These are phyloP conservation scores for Zygogramma bicolorata DNA, from an alignment of 2,888 invertebrate species.

Conservation along the genomic window DNA sequence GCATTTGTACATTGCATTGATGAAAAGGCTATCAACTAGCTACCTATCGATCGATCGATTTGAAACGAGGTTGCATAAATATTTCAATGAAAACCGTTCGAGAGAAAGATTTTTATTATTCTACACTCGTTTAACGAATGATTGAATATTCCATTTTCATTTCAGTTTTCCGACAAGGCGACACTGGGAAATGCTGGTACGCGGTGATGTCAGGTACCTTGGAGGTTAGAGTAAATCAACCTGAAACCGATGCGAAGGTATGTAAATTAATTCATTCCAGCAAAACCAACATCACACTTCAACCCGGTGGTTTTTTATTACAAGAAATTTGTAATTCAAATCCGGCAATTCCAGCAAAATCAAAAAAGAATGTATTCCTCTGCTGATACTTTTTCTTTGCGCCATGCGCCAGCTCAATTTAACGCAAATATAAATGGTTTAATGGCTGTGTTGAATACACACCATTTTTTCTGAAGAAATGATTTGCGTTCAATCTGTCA, in stretches of 20 bases:
- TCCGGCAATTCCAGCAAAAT: too few relatives aligned
- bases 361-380: too few relatives aligned
- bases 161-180: conserved; percentile 82
- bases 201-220: conserved; percentile 79
- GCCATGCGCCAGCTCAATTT: too few relatives aligned
- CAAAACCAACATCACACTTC: neutral
- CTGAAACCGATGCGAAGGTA: conserved; percentile 73
- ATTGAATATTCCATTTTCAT: conserved; percentile 34
- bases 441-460: too few relatives aligned
- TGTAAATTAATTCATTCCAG: conserved; percentile 46
- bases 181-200: conserved; percentile 84
- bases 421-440: too few relatives aligned
- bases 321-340: neutral
- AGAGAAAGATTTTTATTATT: neutral
- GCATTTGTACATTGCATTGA: too few relatives aligned
- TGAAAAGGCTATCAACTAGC: too few relatives aligned
- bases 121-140: neutral
- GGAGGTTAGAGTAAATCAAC: conserved; percentile 74
- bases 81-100: neutral
- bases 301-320: neutral
- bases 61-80: neutral
- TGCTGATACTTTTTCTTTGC: too few relatives aligned
- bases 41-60: neutral
- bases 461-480: too few relatives aligned
- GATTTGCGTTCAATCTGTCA: too few relatives aligned